Base-by-base conservation (phyloP, 2,888 invertebrate genomes). In the Apotomis turbidana region DNA sequence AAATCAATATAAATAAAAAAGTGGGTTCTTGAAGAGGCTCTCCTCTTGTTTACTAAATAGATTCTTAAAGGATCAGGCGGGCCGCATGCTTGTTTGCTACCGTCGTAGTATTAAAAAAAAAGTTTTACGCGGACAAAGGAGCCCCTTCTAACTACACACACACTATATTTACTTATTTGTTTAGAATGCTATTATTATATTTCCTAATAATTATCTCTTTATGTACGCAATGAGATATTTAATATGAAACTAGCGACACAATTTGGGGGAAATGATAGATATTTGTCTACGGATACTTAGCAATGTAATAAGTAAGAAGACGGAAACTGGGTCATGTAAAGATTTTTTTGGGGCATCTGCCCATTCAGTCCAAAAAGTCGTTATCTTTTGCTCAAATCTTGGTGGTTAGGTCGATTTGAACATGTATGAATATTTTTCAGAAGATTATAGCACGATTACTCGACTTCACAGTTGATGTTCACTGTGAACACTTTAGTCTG, bases 401-500 rank as follows among this genome's bases (percentile, higher is more conserved):
- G 49, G 49, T 10, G 49, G 8, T 49, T 49, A 49, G 9, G 49
- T 10, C 49, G 0, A 9, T 49, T 49, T 49, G 9, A 10, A 8
- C 9, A 49, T 9, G 10, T 9, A 9, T 8, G 49, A 49, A 49
- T 10, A 49, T 49, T 41, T 3, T 41, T 41, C 5, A 6, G 5
- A 5, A 41, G 41, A 6, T 5, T 41, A 41, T 41, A 41, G 41
- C 41, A 6, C 5, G 6, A 41, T 41, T 41, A 6, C 41, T 41
- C 0, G 6, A 49, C 10, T 9, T 97, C 93, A 97, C 97, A 94
- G 91, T 97, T 97, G 78, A 97, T 95, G 90, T 97, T 97, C 86
- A 98, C 93, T 79, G 97, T 96, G 81, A 97, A 95, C 78, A 96
- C 95, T 90, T 96, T 96, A 79, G 96, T 95, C 84, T 96, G 95